Base-by-base conservation (phyloP, 1,140 invertebrate species). In the Aphis gossypii region DNA sequence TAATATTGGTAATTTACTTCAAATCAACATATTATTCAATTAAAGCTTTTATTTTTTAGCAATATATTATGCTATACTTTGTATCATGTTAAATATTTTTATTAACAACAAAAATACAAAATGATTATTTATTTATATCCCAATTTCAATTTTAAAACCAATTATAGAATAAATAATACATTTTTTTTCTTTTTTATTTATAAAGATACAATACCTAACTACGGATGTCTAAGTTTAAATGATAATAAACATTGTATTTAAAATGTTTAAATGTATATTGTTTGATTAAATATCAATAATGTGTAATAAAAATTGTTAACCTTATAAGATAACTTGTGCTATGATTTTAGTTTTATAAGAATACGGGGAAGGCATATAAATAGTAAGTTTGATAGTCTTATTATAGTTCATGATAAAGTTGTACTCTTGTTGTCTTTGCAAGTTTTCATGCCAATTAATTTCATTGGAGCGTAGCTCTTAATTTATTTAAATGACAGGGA, bases 401-500 rank as follows among this genome's bases (percentile, higher is more conserved):
- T 41, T 89, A 56, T 54, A 60, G 54, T 46, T 91, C 60, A 76
- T 9, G 30, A 91, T 90, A 91, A 91, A 91, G 90, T 91, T 91
- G 44, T 91, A 46, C 38, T 91, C 60, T 91, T 46, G 90, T 91
- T 46, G 56, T 76, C 90, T 46, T 91, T 76, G 90, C 60, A 44
- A 76, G 60, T 76, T 91, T 46, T 60, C 14, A 44, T 91, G 54
- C 44, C 90, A 91, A 68, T 91, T 68, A 91, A 76, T 91, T 76
- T 76, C 30, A 44, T 35, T 41, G 35, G 88, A 89, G 51, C 60
- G 90, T 38, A 6, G 3, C 30, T 30, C 54, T 76, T 90, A 91
- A 91, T 68, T 91, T 91, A 91, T 91, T 91, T 76, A 91, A 91
- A 91, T 91, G 90, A 91, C 90, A 46, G 41, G 25, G 30, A n/a